Evolutionary conservation across 2,797 vertebrate species (phyloP), one percentile per base, ranked within the genome.

Genomic region (Lithobates pipiens): DNA sequence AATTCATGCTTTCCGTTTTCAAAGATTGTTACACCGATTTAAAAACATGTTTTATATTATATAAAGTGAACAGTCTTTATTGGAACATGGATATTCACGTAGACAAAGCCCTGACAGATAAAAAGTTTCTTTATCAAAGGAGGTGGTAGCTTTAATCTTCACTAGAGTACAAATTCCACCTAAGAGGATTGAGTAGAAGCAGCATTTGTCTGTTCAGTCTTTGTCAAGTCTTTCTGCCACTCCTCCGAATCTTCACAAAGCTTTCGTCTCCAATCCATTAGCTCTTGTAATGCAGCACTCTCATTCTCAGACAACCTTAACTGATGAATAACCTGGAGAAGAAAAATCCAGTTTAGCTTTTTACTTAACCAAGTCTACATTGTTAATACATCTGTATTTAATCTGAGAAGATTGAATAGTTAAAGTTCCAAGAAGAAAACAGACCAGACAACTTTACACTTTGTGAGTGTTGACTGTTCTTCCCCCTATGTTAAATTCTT

Each of bases 231-330:
- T 18, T 92, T 94, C 89, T 95, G 96, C 96, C 96, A 97, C 84
- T 93, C 93, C 10, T 90, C 92, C 69, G 84, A 90, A 83, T 95
- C 94, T 91, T 98, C 97, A 81, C 96, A 96, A 86, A 97, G 95
- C 90, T 91, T 93, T 89, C 95, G 94, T 80, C 96, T 94, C 96
- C 96, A 96, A 34, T 95, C 95, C 89, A 98, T 92, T 80, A 98
- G 94, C 90, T 98, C 96, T 89, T 93, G 94, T 39, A 98, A 92
- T 88, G 96, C 90, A 57, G 92, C 89, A 0, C 92, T 95, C 89
- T 97, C 95, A 11, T 97, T 94, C 89, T 94, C 94, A 0, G 94
- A 96, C 84, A 96, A 92, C 89, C 94, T 93, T 85, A 96, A 93
- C 88, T 95, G 94, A 89, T 96, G 96, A 91, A 95, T 95, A 78